Evolutionary conservation across 2,888 invertebrate species (phyloP), one percentile per base, ranked within the genome.

Genomic region (Latheticus oryzae): DNA sequence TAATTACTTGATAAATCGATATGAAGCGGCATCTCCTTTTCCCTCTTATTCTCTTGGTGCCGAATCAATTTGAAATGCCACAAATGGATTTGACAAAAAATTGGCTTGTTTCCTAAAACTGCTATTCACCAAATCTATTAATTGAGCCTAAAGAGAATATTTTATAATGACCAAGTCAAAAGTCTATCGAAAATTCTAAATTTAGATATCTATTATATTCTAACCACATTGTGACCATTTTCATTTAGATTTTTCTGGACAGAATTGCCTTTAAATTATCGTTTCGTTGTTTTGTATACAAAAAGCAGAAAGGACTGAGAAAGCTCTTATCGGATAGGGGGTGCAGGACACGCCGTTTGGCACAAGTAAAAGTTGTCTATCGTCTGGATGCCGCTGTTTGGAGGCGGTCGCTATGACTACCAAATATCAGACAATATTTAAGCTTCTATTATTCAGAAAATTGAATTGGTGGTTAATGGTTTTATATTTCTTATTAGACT

Each of bases 331-430:
- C 47, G 47, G 17, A 47, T 32, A 48, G 48, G 48, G 58, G 42
- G 38, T 53, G 47, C 53, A 58, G 37, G 54, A 53, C 58, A 54
- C 43, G 54, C 58, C 43, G 58, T 59, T 59, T 54, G 58, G 54
- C 58, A 59, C 43, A 59, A 59, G 58, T 58, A 54, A 58, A 58
- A 58, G 48, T 58, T 58, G 53, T 54, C 58, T 58, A 58, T 48
- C 53, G 58, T 59, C 58, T 54, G 50, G 54, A 43, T 47, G 48
- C 37, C 50, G 43, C 50, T 54, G 42, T 35, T 47, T 40, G 21
- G 58, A 58, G 58, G 43, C 58, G 53, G 58, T 59, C 50, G 48
- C 32, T 32, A 59, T 59, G 40, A 15, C 50, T 54, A 59, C 58
- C 48, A 16, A 53, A 59, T 17, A 54, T 59, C 58, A 59, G 54